Base-by-base conservation (phyloP, 2,797 vertebrate genomes). In the Acipenser oxyrinchus region DNA sequence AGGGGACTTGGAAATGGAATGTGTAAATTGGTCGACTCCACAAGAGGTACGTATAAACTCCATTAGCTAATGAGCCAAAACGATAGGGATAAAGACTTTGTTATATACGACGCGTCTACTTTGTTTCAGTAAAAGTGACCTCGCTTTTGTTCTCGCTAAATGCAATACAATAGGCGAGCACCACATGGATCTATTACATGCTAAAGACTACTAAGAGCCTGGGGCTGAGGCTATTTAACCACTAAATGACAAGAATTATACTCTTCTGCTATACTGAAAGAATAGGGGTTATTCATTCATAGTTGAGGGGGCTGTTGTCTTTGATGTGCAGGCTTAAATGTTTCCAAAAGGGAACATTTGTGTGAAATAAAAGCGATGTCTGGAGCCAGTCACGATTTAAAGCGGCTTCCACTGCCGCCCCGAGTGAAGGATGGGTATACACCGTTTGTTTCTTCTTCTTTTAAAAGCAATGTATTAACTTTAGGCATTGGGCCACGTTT, bases 141-240 rank as follows among this genome's bases (percentile, higher is more conserved):
- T 79, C 76, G 79, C 73, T 82, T 77, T 83, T 81, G 85, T 78
- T 73, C 77, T 84, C 80, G 77, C 84, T 85, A 87, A 86, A 86
- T 70, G 77, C 75, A 78, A 77, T 75, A 89, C 84, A 90, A 91
- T 86, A 76, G 83, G 75, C 76, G 68, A 80, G 82, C 75, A 66
- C 86, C 83, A 75, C 88, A 89, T 88, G 88, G 88, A 89, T 88
- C 88, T 83, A 86, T 91, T 87, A 84, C 86, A 83, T 83, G 82
- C 82, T 80, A 73, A 72, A 75, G 78, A 77, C 83, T 81, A 85
- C 86, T 89, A 83, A 62, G 60, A 48, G 85, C 81, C 8, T 0
- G 74, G 10, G 76, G 83, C 75, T 86, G 84, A 84, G 84, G 85
- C 86, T 90, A 85, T 89, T 89, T 37, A 37, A 37, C 37, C 37